Conservation (phyloP, 2,888 invertebrate genomes). For the Pharmacophagus antenor region DNA sequence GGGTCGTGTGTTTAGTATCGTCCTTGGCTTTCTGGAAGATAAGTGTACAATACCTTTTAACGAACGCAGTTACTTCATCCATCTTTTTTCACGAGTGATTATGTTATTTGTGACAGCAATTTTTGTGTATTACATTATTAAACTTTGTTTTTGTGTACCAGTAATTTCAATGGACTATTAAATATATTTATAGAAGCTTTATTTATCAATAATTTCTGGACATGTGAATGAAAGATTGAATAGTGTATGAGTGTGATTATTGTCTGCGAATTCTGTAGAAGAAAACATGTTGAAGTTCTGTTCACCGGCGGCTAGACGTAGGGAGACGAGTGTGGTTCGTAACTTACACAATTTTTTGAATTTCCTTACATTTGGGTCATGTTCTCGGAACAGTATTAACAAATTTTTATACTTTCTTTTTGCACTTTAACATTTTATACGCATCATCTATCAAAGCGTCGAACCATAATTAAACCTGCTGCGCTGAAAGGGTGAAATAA, state of each 20-base stretch:
- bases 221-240: slow-evolving; percentile 35
- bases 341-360: slow-evolving; percentile 33
- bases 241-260: slow-evolving; percentile 36
- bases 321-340: slow-evolving; percentile 75
- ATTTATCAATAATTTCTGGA: slow-evolving; percentile 32
- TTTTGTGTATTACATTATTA: slow-evolving; percentile 42
- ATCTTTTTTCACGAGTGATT: slow-evolving; percentile 32
- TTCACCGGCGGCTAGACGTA: slow-evolving; percentile 79
- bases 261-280: slow-evolving; percentile 48
- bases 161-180: slow-evolving; percentile 3
- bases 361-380: slow-evolving; percentile 3
- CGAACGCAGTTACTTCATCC: slow-evolving; percentile 31
- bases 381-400: not conserved
- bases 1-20: slow-evolving; percentile 62
- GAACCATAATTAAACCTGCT: too few relatives aligned
- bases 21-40: slow-evolving; percentile 58
- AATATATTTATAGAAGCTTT: not conserved
- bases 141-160: slow-evolving; percentile 30
- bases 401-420: not conserved
- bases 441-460: too few relatives aligned
- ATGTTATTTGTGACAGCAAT: slow-evolving; percentile 36
- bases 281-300: slow-evolving; percentile 82
- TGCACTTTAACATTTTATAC: too few relatives aligned
- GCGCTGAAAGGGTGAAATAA: too few relatives aligned
- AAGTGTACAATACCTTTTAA: slow-evolving; percentile 38